A percentile compares a stretch with the other conserved stretches of the same genome.
phyloP scores from a whole-genome alignment of 2,113 vertebrate species.

The Colistium nudipinnis region DNA sequence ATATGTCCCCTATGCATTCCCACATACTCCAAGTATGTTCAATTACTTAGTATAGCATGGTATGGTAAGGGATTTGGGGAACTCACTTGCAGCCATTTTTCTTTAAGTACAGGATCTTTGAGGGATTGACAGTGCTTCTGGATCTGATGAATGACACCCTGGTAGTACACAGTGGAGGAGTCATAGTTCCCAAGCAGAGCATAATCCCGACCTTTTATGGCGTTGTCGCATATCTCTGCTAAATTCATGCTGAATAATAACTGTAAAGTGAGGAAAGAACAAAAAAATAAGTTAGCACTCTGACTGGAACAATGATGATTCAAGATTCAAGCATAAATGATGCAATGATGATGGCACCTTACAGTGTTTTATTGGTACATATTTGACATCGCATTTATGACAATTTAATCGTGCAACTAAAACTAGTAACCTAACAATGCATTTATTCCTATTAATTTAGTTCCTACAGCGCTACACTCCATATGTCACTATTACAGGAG shows the following conservation, averaged over 20 bases:
- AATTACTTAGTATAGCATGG: too few relatives aligned
- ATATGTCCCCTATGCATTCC: too few relatives aligned
- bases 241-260: conserved; percentile 87
- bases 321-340: too few relatives aligned
- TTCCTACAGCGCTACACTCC: too few relatives aligned
- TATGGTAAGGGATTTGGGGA: not conserved
- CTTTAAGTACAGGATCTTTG: conserved; percentile 90
- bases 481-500: too few relatives aligned
- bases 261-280: conserved; percentile 15
- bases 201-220: conserved; percentile 96
- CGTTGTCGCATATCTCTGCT: conserved; percentile 95
- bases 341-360: too few relatives aligned
- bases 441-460: too few relatives aligned
- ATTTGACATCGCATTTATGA: too few relatives aligned
- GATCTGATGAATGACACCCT: conserved; percentile 97
- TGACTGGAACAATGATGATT: not conserved
- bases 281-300: not conserved
- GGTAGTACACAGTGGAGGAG: conserved; percentile 96
- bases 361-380: too few relatives aligned
- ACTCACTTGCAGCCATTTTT: conserved; percentile 94
- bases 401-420: too few relatives aligned
- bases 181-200: conserved; percentile 97
- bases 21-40: too few relatives aligned
- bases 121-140: conserved; percentile 91
- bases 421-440: too few relatives aligned